phyloP scores from a whole-genome alignment of 2,797 vertebrate species.

The Antrozous pallidus region DNA sequence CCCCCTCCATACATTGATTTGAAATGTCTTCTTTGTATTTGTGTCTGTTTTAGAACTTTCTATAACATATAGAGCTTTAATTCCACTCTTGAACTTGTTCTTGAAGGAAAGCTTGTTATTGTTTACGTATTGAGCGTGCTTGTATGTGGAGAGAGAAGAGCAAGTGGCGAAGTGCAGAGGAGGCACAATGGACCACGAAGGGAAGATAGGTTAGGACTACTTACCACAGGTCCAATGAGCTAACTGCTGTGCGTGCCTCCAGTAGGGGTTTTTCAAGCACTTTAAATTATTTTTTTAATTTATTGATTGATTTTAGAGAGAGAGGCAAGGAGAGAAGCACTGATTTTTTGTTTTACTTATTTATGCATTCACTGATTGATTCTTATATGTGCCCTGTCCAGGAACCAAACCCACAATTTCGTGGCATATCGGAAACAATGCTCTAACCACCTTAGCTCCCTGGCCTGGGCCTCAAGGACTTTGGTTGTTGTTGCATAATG shows the following conservation, averaged over 20 bases:
- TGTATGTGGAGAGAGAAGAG: not conserved
- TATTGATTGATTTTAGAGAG: no score
- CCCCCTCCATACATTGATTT: not conserved
- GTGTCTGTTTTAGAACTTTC: not conserved
- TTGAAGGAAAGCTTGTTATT: not conserved
- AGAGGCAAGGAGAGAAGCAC: no score
- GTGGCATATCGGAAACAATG: no score
- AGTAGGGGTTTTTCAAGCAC: not conserved
- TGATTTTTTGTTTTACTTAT: no score
- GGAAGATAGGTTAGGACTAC: no score
- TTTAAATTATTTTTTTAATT: no score
- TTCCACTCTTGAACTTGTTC: not conserved
- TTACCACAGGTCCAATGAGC: not conserved
- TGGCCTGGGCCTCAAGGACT: no score
- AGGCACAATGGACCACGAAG: not conserved
- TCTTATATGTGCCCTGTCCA: no score
- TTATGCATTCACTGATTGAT: no score
- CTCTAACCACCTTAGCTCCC: no score
- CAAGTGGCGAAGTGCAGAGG: rapidly evolving
- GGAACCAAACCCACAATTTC: no score
- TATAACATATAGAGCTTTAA: not conserved
- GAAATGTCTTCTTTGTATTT: not conserved
- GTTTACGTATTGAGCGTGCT: not conserved
- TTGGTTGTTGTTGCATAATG: no score
- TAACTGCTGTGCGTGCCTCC: not conserved